Percentiles rank a stretch among this genome's conserved stretches.
Evolutionary conservation across 2,113 vertebrate species (phyloP).

Genomic region (Chamaea fasciata): DNA sequence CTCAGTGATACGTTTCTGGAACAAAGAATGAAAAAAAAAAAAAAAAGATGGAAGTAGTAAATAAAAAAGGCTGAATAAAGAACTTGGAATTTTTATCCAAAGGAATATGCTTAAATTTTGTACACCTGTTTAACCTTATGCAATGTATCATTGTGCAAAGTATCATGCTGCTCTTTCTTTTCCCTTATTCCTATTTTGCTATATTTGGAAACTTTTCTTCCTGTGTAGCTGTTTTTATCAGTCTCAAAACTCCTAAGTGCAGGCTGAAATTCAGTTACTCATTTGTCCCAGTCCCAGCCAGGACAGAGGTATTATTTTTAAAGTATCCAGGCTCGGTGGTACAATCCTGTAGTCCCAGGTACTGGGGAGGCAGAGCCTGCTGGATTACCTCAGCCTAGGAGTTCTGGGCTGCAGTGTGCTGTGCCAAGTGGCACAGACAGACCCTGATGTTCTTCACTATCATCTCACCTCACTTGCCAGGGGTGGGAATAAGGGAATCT

Average conservation of each 20-base stretch:
- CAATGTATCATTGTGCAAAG: background rate
- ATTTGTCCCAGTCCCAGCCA: background rate
- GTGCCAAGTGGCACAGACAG: background rate
- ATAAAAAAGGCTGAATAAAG: background rate
- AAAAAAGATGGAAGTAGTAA: background rate
- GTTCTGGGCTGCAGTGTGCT: background rate
- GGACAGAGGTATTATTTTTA: background rate
- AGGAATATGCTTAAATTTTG: background rate
- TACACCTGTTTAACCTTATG: background rate
- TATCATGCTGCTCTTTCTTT: background rate
- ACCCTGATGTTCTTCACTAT: background rate
- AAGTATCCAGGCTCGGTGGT: background rate
- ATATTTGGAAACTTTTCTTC: background rate
- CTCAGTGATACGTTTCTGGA: background rate
- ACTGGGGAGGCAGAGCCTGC: conserved; percentile 48
- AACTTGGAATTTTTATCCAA: background rate
- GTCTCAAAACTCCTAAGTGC: background rate
- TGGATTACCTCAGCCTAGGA: conserved; percentile 52
- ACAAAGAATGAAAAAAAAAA: background rate
- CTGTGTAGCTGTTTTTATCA: background rate
- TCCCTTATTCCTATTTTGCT: background rate
- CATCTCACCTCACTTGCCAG: background rate
- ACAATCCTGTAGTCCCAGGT: conserved; percentile 70
- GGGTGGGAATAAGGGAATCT: no score
- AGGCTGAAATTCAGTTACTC: background rate